Percentiles rank a stretch among this genome's conserved stretches.
These are phyloP conservation scores for Diplolepis rosae DNA, from an alignment of 2,888 invertebrate species.

Conservation along the genomic window DNA sequence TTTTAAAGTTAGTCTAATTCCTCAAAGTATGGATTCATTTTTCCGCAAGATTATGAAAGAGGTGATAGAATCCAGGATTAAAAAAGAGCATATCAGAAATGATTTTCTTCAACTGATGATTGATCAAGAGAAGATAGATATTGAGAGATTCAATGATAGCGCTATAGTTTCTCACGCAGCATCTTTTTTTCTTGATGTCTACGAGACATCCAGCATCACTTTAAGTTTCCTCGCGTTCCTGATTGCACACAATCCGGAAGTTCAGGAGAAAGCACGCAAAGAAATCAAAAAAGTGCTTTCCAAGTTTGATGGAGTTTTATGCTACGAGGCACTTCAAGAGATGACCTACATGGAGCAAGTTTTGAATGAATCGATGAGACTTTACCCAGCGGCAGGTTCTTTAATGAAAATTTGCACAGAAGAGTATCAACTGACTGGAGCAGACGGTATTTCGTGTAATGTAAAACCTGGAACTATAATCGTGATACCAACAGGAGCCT, in stretches of 20 bases:
- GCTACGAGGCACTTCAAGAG: constrained; percentile 72
- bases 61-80: constrained; percentile 69
- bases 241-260: constrained; percentile 70
- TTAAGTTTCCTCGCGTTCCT: constrained; percentile 73
- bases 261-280: constrained; percentile 72
- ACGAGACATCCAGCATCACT: constrained; percentile 75
- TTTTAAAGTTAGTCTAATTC: constrained; percentile 65
- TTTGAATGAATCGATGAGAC: constrained; percentile 55
- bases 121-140: constrained; percentile 65
- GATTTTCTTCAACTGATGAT: constrained; percentile 75
- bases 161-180: constrained; percentile 66
- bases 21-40: constrained; percentile 59
- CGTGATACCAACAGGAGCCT: constrained; percentile 39
- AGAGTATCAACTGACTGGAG: constrained; percentile 44
- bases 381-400: constrained; percentile 39
- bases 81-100: constrained; percentile 61
- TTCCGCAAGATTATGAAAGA: constrained; percentile 66
- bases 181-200: constrained; percentile 76
- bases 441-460: constrained; percentile 50
- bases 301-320: constrained; percentile 65
- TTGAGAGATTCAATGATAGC: constrained; percentile 56
- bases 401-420: constrained; percentile 50
- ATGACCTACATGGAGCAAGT: constrained; percentile 75
- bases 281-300: constrained; percentile 70
- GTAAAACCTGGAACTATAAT: constrained; percentile 48